These are phyloP conservation scores for Spilarctia lutea DNA, from an alignment of 2,888 invertebrate genomes.

Conservation along the genomic window DNA sequence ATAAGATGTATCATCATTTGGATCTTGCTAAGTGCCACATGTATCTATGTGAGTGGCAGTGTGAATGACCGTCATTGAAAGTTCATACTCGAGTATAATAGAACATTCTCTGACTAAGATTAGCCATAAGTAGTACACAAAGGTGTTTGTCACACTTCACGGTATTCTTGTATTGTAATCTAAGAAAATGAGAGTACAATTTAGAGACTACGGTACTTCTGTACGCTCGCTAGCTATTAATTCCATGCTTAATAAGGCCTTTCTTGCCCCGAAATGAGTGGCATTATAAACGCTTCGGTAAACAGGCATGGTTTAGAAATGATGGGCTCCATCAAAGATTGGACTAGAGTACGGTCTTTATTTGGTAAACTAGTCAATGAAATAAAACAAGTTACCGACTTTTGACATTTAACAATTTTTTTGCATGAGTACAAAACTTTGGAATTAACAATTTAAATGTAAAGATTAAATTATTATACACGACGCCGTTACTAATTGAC, in stretches of 20 bases:
- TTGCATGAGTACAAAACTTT: neutral
- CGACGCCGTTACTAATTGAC: neutral
- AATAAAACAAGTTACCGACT: neutral
- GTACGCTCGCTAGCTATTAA: constrained; percentile 1
- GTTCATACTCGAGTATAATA: constrained; percentile 13
- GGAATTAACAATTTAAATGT: neutral
- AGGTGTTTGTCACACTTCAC: constrained; percentile 22
- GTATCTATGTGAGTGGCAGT: neutral
- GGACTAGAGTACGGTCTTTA: neutral
- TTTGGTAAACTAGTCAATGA: neutral
- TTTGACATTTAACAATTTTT: too few relatives aligned
- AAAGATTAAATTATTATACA: neutral
- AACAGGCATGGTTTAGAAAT: neutral
- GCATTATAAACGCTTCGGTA: neutral
- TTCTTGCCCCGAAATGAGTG: constrained; percentile 7
- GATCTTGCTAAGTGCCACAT: neutral
- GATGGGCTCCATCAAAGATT: neutral
- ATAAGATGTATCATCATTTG: constrained; percentile 6
- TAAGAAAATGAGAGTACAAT: constrained; percentile 17
- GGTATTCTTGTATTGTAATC: constrained; percentile 10
- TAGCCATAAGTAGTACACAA: constrained; percentile 15
- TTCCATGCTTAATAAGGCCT: neutral
- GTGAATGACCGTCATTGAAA: constrained; percentile 24
- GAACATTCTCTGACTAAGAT: constrained; percentile 14
- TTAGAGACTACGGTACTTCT: constrained; percentile 5